Evolutionary conservation across 2,797 vertebrate genomes (phyloP), one percentile per base, ranked within the genome.

Genomic region (Neosilurus hyrtlii): DNA sequence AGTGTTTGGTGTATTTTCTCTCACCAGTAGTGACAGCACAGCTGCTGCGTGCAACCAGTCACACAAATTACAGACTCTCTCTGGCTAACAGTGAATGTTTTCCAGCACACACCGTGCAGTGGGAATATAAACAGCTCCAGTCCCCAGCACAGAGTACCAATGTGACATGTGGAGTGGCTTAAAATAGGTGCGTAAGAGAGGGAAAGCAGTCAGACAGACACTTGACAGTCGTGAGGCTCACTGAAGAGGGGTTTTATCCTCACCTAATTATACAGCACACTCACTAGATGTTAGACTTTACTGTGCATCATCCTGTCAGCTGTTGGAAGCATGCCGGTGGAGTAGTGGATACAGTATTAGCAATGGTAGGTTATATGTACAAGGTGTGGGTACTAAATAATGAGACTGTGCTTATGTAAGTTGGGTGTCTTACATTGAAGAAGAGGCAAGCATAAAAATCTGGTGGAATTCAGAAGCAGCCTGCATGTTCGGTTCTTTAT

Each of bases 171-270:
- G 62, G 37, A 49, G 54, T 43, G 59, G 52, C 22, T 49, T 81
- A 70, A 49, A 70, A 70, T 8, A 57, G 49, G 57, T 63, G 70
- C 59, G 43, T 61, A 22, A 26, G 57, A 71, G 51, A 51, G 65
- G 26, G 59, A 65, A 79, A 74, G 59, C 61, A 22, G 20, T 52
- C 51, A 74, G 67, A 71, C 20, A 71, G 56, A 70, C 65, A 67
- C 35, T 61, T 77, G 49, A 77, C 73, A 68, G 63, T 82, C 67
- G 22, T 24, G 35, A 77, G 12, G 57, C 63, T 76, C 22, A 51
- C 43, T 80, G 61, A 73, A 24, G 63, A 24, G 26, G 63, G 66
- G 20, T 65, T 77, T 81, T 80, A 80, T 57, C 52, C 51, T 73
- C 61, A 51, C 14, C 26, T 81, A 81, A 82, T 78, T 82, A 81